A percentile compares a stretch with the other conserved stretches of the same genome.
Conservation (phyloP, 2,888 invertebrate genomes). For the Pammene fasciana region DNA sequence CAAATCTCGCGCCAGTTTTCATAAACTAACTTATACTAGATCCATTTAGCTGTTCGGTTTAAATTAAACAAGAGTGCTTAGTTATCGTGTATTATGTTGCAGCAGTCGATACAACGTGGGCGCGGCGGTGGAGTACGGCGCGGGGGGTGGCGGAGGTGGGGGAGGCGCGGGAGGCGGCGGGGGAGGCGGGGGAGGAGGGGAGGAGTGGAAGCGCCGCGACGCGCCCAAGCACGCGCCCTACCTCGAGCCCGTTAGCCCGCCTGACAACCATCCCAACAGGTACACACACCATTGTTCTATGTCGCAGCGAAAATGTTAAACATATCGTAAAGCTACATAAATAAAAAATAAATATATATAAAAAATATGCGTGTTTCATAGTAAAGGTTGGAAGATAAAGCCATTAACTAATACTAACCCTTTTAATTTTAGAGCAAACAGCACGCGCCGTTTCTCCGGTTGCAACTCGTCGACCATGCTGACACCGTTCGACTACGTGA, state of each 20-base stretch:
- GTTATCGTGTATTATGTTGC: constrained; percentile 8
- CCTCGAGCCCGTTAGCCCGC: constrained; percentile 84
- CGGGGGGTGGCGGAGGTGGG: constrained; percentile 42
- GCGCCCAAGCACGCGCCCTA: constrained; percentile 84
- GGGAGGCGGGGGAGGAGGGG: constrained; percentile 45
- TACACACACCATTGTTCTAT: constrained; percentile 32
- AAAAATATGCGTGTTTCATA: too few species aligned
- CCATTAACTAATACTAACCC: too few species aligned
- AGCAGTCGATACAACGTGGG: constrained; percentile 57
- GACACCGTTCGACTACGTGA: constrained; percentile 13
- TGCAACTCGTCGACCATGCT: constrained; percentile 50
- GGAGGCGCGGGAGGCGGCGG: constrained; percentile 46
- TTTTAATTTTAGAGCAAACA: constrained; percentile 19
- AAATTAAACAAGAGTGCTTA: too few species aligned
- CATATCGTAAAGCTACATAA: too few species aligned
- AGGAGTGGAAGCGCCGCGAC: constrained; percentile 75
- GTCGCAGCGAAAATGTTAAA: too few species aligned
- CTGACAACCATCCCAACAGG: constrained; percentile 77
- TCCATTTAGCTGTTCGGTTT: too few species aligned
- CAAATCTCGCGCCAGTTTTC: too few species aligned
- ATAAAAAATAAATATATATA: too few species aligned
- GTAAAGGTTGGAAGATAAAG: too few species aligned
- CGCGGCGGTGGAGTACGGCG: constrained; percentile 49
- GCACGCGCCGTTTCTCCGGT: constrained; percentile 37
- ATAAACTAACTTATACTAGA: too few species aligned